Conservation (phyloP, 2,113 vertebrate genomes). For the Centropus bengalensis region DNA sequence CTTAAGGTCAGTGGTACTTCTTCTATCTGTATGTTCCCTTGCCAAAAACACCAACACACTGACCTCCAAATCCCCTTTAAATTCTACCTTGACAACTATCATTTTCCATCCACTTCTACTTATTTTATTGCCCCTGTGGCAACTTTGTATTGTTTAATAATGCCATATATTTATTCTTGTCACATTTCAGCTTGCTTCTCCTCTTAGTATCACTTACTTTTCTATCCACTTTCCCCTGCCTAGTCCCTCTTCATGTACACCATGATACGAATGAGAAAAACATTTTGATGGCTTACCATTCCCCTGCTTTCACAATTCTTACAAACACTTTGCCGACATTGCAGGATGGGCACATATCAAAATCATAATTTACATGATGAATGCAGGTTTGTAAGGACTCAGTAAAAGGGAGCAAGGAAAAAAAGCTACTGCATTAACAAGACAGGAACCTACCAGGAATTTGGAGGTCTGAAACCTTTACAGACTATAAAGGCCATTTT, state of each 20-base stretch:
- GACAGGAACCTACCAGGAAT: not conserved
- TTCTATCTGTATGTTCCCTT: not conserved
- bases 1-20: no score
- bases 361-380: not conserved
- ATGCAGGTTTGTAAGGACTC: not conserved
- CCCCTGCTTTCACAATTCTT: not conserved
- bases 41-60: not conserved
- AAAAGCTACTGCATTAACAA: not conserved
- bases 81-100: not conserved
- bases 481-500: not conserved
- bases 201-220: not conserved
- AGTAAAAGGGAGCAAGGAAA: not conserved
- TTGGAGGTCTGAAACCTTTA: not conserved
- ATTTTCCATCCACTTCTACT: not conserved
- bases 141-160: not conserved
- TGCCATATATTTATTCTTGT: not conserved
- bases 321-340: not conserved
- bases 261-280: not conserved
- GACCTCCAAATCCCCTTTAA: not conserved
- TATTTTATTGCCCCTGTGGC: fast-evolving
- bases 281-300: not conserved
- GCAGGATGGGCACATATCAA: not conserved
- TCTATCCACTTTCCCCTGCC: not conserved
- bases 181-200: not conserved
- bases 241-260: not conserved